Conservation (phyloP, 2,113 vertebrate species). For the Platichthys flesus region DNA sequence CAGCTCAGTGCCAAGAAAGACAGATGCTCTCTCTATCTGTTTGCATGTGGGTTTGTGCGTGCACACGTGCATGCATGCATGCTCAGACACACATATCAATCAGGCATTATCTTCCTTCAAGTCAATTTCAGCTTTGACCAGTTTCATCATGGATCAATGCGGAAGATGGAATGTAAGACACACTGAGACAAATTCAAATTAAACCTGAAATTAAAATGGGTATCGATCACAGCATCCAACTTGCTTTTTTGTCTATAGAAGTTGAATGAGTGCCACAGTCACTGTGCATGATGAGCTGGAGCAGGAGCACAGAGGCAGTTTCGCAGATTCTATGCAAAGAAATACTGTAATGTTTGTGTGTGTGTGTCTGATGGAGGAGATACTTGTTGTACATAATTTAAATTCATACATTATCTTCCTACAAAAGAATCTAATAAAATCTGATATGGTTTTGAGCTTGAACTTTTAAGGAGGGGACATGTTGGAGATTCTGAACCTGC, state of each 20-base stretch:
- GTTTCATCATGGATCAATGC: constrained; percentile 51
- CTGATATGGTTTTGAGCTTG: no score
- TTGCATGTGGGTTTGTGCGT: constrained; percentile 17
- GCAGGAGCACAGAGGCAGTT: not conserved
- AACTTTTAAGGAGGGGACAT: not conserved
- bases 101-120: constrained; percentile 51
- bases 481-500: constrained; percentile 17
- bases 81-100: constrained; percentile 52
- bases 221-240: constrained; percentile 37
- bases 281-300: not conserved
- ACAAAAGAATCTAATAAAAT: not conserved
- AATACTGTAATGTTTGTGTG: not conserved
- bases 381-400: not conserved
- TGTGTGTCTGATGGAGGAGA: not conserved
- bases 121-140: constrained; percentile 58
- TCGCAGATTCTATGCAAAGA: constrained; percentile 30
- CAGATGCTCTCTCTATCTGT: constrained; percentile 68
- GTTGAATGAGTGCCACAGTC: constrained; percentile 15
- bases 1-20: constrained; percentile 69
- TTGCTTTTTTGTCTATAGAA: constrained; percentile 24
- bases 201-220: constrained; percentile 36
- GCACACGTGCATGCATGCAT: not conserved
- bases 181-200: constrained; percentile 42
- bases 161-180: constrained; percentile 18
- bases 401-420: not conserved